Percentiles rank a stretch among this genome's conserved stretches.
phyloP scores from a whole-genome alignment of 2,797 vertebrate genomes.

The Phoxinus dragarum region DNA sequence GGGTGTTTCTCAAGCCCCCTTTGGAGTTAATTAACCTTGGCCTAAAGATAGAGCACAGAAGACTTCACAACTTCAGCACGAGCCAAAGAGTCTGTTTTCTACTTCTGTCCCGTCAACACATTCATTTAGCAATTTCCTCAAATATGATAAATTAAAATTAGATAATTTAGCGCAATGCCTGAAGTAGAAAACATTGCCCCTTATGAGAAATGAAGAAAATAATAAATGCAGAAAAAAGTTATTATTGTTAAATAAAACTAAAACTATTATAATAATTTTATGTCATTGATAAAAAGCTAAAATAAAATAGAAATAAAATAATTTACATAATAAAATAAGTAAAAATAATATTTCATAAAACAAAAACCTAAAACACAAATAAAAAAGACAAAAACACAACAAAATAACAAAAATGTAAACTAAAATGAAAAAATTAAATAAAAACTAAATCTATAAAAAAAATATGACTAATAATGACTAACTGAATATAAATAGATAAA shows the following conservation, averaged over 20 bases:
- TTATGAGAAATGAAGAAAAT: neutral
- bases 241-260: neutral
- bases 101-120: slow-evolving; percentile 10
- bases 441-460: neutral
- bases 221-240: neutral
- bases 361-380: neutral
- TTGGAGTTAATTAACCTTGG: slow-evolving; percentile 58
- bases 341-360: neutral
- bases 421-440: too few species aligned
- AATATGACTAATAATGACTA: neutral
- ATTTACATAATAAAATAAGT: too few species aligned
- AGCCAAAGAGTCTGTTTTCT: slow-evolving; percentile 35
- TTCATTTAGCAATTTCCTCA: slow-evolving; percentile 2
- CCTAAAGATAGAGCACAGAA: slow-evolving; percentile 54
- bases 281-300: neutral
- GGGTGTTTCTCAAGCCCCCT: slow-evolving; percentile 45
- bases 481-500: neutral
- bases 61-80: slow-evolving; percentile 41
- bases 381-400: neutral
- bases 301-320: neutral
- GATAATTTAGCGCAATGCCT: neutral
- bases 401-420: neutral
- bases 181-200: neutral
- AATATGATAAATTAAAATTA: neutral
- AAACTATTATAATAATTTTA: neutral